A percentile compares a stretch with the other conserved stretches of the same genome.
Conservation (phyloP, 2,113 vertebrate genomes). For the Pituophis catenifer region DNA sequence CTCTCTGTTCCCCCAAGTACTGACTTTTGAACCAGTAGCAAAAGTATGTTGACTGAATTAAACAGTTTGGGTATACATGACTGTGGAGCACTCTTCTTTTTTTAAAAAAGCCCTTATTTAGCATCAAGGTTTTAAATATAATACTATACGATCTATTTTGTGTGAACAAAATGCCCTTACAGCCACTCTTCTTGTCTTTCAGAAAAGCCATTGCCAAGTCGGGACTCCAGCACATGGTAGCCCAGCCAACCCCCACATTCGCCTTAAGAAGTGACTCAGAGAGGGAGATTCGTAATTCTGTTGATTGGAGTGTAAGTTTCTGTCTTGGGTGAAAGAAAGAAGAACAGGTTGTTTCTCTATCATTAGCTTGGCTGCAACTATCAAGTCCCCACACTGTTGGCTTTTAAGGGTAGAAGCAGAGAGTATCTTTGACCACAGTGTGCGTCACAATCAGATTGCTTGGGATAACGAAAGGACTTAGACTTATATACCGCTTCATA, state of each 20-base stretch:
- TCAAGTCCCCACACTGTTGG: not conserved
- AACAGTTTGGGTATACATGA: not conserved
- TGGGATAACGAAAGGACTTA: not conserved
- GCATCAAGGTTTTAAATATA: not conserved
- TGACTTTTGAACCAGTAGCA: not conserved
- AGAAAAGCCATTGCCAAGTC: conserved; percentile 96
- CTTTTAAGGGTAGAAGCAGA: not conserved
- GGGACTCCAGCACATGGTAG: conserved; percentile 82
- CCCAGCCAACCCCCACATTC: conserved; percentile 72
- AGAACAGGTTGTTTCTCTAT: not conserved
- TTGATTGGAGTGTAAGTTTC: conserved; percentile 92
- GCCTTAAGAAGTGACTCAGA: conserved; percentile 75
- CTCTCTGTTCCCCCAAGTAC: not conserved
- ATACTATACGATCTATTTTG: not conserved
- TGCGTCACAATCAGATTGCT: not conserved
- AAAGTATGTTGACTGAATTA: not conserved
- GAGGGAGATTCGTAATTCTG: conserved; percentile 78
- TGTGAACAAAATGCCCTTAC: conserved; percentile 24
- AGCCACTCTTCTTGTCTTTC: conserved; percentile 50
- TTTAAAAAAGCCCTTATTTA: not conserved
- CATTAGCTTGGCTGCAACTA: not conserved
- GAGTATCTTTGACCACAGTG: no score
- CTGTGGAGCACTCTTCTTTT: not conserved
- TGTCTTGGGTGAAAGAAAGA: not conserved
- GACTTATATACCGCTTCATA: not conserved